phyloP scores from a whole-genome alignment of 92 coral and sea anemone genomes.

The Scolanthus callimorphus region DNA sequence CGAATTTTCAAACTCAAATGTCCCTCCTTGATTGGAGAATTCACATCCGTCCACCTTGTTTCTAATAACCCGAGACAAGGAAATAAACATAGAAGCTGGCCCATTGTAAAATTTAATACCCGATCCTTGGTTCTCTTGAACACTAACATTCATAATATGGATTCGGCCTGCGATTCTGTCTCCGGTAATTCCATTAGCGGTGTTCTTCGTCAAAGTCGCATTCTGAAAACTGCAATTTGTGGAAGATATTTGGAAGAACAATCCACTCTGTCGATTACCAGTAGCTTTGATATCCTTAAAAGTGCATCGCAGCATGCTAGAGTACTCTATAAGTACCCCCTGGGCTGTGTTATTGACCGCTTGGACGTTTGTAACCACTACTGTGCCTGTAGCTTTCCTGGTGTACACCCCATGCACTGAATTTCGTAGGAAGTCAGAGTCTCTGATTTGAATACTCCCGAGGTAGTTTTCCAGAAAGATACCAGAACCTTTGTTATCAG shows the following conservation, averaged over 20 bases:
- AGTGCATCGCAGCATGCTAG: conserved; percentile 17
- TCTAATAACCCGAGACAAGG: conserved; percentile 3
- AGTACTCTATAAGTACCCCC: conserved; percentile 7
- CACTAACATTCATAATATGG: conserved; percentile 4
- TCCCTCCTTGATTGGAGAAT: conserved; percentile 37
- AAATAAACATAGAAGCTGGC: conserved; percentile 4
- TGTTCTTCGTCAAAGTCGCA: conserved; percentile 12
- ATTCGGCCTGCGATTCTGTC: conserved; percentile 28
- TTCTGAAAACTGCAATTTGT: conserved; percentile 8
- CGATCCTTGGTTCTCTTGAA: conserved; percentile 7
- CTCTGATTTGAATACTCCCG: conserved; percentile 10
- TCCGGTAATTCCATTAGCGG: conserved; percentile 13
- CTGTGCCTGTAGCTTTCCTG: conserved; percentile 17
- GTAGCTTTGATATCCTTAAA: conserved; percentile 5
- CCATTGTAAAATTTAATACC: conserved; percentile 45
- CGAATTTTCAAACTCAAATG: conserved; percentile 16
- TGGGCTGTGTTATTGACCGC: conserved; percentile 17
- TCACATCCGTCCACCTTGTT: conserved; percentile 33
- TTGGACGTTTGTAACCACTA: conserved; percentile 1
- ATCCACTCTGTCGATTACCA: conserved; percentile 12
- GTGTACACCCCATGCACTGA: conserved; percentile 17
- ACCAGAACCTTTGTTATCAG: conserved; percentile 33
- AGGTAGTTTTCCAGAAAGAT: conserved; percentile 11
- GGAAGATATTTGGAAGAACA: conserved; percentile 8
- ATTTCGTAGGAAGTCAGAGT: conserved; percentile 24